Percentiles rank a stretch among this genome's conserved stretches.
Evolutionary conservation across 2,888 invertebrate genomes (phyloP).

Genomic region (Drosophila mimica): DNA sequence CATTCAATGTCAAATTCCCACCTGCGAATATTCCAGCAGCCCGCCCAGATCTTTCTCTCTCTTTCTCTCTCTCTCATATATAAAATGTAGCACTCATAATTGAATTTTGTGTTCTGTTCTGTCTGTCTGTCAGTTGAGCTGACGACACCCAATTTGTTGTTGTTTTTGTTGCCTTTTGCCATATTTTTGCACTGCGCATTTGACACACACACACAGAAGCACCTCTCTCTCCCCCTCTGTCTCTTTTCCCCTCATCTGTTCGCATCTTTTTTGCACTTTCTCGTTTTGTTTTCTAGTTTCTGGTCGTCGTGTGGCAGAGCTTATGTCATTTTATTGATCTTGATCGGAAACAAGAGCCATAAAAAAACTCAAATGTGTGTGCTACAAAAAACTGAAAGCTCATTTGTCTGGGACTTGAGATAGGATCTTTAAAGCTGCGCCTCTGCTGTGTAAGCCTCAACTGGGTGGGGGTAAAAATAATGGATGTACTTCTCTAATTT

Average conservation of each 20-base stretch:
- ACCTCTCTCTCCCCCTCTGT: slow-evolving; percentile 8
- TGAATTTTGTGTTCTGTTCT: slow-evolving; percentile 55
- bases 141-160: slow-evolving; percentile 43
- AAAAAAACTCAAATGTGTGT: slow-evolving; percentile 26
- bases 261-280: slow-evolving; percentile 38
- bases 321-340: slow-evolving; percentile 78
- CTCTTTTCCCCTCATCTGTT: slow-evolving; percentile 20
- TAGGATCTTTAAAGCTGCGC: slow-evolving; percentile 35
- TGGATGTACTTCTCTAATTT: neutral
- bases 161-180: slow-evolving; percentile 15
- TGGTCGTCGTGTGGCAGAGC: slow-evolving; percentile 48
- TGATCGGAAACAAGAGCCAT: slow-evolving; percentile 57
- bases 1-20: slow-evolving; percentile 44
- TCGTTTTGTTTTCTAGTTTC: slow-evolving; percentile 44
- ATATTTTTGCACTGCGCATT: slow-evolving; percentile 68
- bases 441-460: slow-evolving; percentile 29
- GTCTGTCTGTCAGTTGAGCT: slow-evolving; percentile 18
- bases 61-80: neutral
- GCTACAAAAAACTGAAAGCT: slow-evolving; percentile 53
- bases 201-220: slow-evolving; percentile 29
- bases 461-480: slow-evolving; percentile 40
- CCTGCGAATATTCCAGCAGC: neutral
- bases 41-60: slow-evolving; percentile 5
- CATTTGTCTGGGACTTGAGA: slow-evolving; percentile 65
- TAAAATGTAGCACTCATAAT: slow-evolving; percentile 59